phyloP scores from a whole-genome alignment of 2,888 invertebrate genomes.

The Calephelis perditalis region DNA sequence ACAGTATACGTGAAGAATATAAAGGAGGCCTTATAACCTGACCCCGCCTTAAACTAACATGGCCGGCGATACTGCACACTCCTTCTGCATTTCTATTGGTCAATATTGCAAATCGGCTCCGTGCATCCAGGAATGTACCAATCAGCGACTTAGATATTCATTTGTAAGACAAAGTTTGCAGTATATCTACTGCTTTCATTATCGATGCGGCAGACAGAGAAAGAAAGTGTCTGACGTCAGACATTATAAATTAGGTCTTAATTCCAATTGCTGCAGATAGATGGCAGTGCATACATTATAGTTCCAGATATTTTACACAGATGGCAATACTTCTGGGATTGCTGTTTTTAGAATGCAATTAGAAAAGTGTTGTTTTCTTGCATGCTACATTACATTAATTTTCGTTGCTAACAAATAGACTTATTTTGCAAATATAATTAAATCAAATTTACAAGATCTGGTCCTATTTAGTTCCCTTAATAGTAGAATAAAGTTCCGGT shows the following conservation, averaged over 20 bases:
- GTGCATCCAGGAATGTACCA: constrained; percentile 54
- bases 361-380: no score
- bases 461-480: no score
- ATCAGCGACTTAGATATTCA: constrained; percentile 56
- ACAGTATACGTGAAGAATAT: constrained; percentile 72
- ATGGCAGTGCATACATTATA: constrained; percentile 52
- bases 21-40: constrained; percentile 64
- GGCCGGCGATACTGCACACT: constrained; percentile 56
- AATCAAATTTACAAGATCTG: no score
- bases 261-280: constrained; percentile 35
- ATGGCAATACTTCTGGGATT: constrained; percentile 37
- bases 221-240: constrained; percentile 33
- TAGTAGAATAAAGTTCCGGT: no score
- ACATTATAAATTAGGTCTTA: neutral
- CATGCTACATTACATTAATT: no score
- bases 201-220: constrained; percentile 48
- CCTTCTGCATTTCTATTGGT: constrained; percentile 54
- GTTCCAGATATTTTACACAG: constrained; percentile 45
- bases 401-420: no score
- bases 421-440: no score
- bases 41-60: constrained; percentile 70
- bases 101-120: constrained; percentile 10
- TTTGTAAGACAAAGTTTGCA: constrained; percentile 48
- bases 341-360: constrained; percentile 4
- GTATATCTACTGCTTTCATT: constrained; percentile 54